Percentiles rank a stretch among this genome's conserved stretches.
phyloP scores from a whole-genome alignment of 2,888 invertebrate genomes.

The Phalangium opilio region DNA sequence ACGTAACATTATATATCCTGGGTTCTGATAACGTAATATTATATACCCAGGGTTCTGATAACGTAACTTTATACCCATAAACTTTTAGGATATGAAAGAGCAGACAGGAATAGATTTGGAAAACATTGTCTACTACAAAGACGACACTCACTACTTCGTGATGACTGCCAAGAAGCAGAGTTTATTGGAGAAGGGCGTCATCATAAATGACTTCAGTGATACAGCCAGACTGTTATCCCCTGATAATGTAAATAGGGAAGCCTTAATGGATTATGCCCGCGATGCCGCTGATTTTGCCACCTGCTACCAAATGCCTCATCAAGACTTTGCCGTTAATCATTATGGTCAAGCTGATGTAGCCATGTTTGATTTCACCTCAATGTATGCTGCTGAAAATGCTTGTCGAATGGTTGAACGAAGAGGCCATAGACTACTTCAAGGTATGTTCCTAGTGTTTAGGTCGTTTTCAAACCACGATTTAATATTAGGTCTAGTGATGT shows the following conservation, averaged over 20 bases:
- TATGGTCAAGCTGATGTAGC: slow-evolving; percentile 95
- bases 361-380: slow-evolving; percentile 97
- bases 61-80: not conserved
- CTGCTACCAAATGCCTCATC: slow-evolving; percentile 61
- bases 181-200: slow-evolving; percentile 79
- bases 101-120: slow-evolving; percentile 88
- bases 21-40: too few relatives aligned
- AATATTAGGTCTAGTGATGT: too few relatives aligned
- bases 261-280: slow-evolving; percentile 73
- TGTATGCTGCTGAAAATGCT: slow-evolving; percentile 94
- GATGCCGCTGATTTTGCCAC: slow-evolving; percentile 93
- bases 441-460: too few relatives aligned
- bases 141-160: slow-evolving; percentile 98
- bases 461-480: too few relatives aligned
- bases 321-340: slow-evolving; percentile 94
- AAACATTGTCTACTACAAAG: slow-evolving; percentile 98
- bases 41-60: too few relatives aligned
- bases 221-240: slow-evolving; percentile 69
- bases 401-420: slow-evolving; percentile 59
- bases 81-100: slow-evolving; percentile 74
- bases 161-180: slow-evolving; percentile 99
- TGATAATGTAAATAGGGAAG: slow-evolving; percentile 80
- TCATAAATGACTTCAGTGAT: slow-evolving; percentile 74
- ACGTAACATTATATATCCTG: too few relatives aligned
- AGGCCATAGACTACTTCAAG: slow-evolving; percentile 63